Base-by-base conservation (phyloP, 1,140 invertebrate genomes). In the Drosophila sulfurigaster region DNA sequence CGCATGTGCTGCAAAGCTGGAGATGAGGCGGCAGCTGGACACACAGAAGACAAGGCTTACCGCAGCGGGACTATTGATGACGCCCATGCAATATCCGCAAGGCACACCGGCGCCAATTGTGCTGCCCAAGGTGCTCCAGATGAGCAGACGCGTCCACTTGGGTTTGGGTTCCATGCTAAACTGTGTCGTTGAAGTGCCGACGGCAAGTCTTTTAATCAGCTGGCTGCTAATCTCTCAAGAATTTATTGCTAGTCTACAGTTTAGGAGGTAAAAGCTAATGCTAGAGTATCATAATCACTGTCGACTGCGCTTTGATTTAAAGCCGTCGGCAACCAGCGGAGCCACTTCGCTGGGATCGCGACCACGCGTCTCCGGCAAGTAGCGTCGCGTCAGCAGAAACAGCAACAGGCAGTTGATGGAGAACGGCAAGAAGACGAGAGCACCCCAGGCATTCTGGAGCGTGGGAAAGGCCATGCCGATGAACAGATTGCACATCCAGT, bases 401-500 rank as follows among this genome's bases (percentile, higher is more conserved):
- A 97, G 87, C 1, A 93, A 82, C 15, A 94, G 75, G 16, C 94
- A 95, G 48, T 93, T 91, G 1, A 85, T 69, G 0, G 94, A 93
- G 92, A 97, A 97, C 20, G 96, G 93, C 3, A 96, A 91, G 82
- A 97, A 97, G 0, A 95, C 95, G 58, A 94, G 94, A 1, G 95
- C 90, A 1, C 95, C 95, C 43, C 96, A 94, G 15, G 86, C 35
- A 11, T 82, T 91, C 75, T 96, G 94, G 52, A 97, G 85, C 1
- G 92, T 93, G 25, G 95, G 96, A 93, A 98, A 97, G 13, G 94
- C 93, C 94, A 97, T 95, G 32, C 96, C 97, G 45, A 98, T 95
- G 3, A 96, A 77, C 88, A 98, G 98, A 92, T 98, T 99, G 41
- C 96, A 96, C 5, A 94, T 93, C 97, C 97, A 99, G 93, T 98